Conservation (phyloP, 1,140 invertebrate genomes). For the Batillaria attramentaria region DNA sequence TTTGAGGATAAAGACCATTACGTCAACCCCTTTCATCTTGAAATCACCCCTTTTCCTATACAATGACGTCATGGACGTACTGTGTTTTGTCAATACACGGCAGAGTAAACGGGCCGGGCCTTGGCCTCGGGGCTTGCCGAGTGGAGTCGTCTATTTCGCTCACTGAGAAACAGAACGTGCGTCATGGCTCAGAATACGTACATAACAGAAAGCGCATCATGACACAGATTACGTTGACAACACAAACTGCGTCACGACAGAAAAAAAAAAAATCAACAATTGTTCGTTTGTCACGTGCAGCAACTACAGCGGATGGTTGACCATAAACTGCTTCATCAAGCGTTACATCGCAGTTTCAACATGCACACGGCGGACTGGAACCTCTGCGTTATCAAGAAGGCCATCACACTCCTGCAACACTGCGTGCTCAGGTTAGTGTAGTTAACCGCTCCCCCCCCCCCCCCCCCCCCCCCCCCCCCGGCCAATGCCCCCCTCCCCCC, state of each 20-base stretch:
- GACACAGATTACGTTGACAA: background rate
- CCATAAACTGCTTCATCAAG: slow-evolving; percentile 52
- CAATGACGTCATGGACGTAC: too few species aligned
- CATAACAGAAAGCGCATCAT: background rate
- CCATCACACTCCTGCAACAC: slow-evolving; percentile 48
- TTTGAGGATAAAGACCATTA: too few species aligned
- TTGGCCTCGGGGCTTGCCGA: background rate
- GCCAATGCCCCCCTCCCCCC: too few species aligned
- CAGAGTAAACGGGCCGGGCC: background rate
- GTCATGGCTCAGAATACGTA: background rate
- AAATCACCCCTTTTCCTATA: too few species aligned
- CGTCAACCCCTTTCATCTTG: too few species aligned
- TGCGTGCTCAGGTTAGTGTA: slow-evolving; percentile 53
- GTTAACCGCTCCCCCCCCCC: too few species aligned
- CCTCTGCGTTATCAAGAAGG: slow-evolving; percentile 51
- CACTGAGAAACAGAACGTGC: background rate
- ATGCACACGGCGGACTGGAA: slow-evolving; percentile 67
- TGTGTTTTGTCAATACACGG: too few species aligned
- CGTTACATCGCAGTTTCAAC: slow-evolving; percentile 61
- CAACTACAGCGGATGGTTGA: slow-evolving; percentile 55
- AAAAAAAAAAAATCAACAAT: background rate
- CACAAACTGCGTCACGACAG: background rate
- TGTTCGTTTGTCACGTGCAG: slow-evolving; percentile 35
- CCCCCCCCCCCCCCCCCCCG: too few species aligned
- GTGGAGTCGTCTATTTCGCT: background rate